phyloP scores from a whole-genome alignment of 1,140 invertebrate species.

The Caerostris darwini region DNA sequence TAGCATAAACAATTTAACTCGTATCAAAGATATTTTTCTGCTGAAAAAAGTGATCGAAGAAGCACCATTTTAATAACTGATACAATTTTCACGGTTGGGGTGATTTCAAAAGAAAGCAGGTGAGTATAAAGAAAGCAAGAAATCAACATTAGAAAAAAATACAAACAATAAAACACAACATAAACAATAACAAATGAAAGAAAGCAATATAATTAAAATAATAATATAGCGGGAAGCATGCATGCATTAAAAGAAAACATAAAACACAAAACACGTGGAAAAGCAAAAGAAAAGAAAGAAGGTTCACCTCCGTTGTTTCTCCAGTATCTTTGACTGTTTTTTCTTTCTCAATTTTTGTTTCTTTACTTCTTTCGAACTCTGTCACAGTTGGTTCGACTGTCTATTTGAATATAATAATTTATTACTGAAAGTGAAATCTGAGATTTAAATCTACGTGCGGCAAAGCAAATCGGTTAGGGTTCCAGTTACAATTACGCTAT shows the following conservation, averaged over 20 bases:
- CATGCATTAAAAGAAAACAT: constrained; percentile 4
- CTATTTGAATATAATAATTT: constrained; percentile 23
- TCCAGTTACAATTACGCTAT: too few species aligned
- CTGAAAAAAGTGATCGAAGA: too few species aligned
- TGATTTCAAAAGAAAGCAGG: too few species aligned
- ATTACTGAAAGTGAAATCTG: constrained; percentile 4
- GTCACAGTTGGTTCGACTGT: constrained; percentile 45
- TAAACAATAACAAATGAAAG: background rate
- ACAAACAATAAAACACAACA: background rate
- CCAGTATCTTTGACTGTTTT: constrained; percentile 74
- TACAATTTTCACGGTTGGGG: too few species aligned
- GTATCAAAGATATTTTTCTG: too few species aligned
- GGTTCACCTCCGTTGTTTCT: constrained; percentile 66
- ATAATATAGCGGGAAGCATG: too few species aligned
- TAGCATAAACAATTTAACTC: too few species aligned
- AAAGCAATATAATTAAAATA: background rate
- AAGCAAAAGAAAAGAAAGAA: background rate
- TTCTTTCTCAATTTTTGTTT: constrained; percentile 70
- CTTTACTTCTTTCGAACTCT: constrained; percentile 67
- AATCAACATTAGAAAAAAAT: background rate
- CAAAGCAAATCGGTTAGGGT: too few species aligned
- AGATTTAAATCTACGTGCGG: background rate
- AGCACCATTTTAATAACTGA: too few species aligned
- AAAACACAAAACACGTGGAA: too few species aligned
- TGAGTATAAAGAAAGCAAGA: background rate